phyloP scores from a whole-genome alignment of 2,113 vertebrate species.

The Corythaeola cristata region DNA sequence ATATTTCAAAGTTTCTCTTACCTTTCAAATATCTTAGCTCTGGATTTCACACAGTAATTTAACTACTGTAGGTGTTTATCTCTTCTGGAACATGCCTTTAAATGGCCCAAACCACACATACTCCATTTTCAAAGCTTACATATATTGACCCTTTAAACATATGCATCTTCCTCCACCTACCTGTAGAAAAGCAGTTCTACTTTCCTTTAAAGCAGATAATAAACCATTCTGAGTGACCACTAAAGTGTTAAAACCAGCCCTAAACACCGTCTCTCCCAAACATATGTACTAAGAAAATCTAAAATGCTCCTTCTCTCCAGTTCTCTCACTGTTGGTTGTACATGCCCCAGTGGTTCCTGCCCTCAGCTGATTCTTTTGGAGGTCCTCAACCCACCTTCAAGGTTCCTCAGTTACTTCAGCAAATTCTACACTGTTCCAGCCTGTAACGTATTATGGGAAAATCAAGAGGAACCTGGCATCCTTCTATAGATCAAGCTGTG shows the following conservation, averaged over 20 bases:
- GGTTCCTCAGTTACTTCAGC: not conserved
- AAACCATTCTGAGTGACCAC: not conserved
- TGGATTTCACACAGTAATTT: not conserved
- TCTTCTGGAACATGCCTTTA: not conserved
- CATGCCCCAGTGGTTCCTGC: not conserved
- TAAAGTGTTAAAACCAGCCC: not conserved
- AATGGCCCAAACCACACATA: not conserved
- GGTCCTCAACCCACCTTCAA: not conserved
- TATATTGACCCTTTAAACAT: not conserved
- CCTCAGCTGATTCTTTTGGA: not conserved
- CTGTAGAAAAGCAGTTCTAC: not conserved
- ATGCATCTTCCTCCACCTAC: not conserved
- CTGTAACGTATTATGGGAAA: not conserved
- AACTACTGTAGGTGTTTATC: not conserved
- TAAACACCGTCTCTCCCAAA: not conserved
- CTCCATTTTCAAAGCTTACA: not conserved
- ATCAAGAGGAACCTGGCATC: not conserved
- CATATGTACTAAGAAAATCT: not conserved
- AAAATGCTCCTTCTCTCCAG: not conserved
- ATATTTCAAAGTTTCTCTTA: not conserved
- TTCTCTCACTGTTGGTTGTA: not conserved
- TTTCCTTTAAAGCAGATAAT: not conserved
- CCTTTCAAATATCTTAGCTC: not conserved
- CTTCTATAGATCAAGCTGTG: not conserved
- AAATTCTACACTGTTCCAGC: not conserved